Evolutionary conservation across 2,113 vertebrate genomes (phyloP), one percentile per base, ranked within the genome.

Genomic region (Pachyramphus minor): DNA sequence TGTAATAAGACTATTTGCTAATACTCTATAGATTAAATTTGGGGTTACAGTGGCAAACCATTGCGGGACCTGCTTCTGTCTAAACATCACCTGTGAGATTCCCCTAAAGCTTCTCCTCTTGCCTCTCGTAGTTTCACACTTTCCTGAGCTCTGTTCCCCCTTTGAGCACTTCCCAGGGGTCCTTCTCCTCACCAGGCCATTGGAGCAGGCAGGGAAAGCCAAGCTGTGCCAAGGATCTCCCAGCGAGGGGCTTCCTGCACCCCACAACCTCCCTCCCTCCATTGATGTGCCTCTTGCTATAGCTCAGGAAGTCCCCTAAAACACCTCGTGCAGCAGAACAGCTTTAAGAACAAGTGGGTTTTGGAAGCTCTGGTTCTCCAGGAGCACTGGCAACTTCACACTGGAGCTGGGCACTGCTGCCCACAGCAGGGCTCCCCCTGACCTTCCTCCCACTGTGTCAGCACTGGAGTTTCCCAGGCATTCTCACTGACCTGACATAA

Each of bases 271-370:
- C 37, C 21, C 47, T 37, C 33, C 37, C 9, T 1, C n/a, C 39
- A 20, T 21, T 6, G 2, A 52, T 28, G 58, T 21, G 39, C 58
- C 33, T 49, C 53, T 58, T 49, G 44, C 64, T 24, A 1, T 42
- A 9, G 8, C 33, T 19, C 1, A 0, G 33, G 12, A 39, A 11
- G n/a, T 20, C 30, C 12, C 31, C 35, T n/a, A 3, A 30, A 76
- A 24, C 5, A 3, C 42, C 42, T 58, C 6, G 1, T 25, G 4
- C 8, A 25, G 30, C 42, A 49, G 60, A 58, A 30, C 25, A 21
- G 44, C 62, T 42, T 30, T 30, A 20, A 24, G 42, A 42, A 50
- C 14, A 67, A 24, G 25, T n/a, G 42, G 23, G 14, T 21, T 56
- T 56, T 5, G 42, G 59, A 37, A 30, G n/a, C 28, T n/a, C 37